phyloP scores from a whole-genome alignment of 2,113 vertebrate genomes.

The Saiga tatarica region DNA sequence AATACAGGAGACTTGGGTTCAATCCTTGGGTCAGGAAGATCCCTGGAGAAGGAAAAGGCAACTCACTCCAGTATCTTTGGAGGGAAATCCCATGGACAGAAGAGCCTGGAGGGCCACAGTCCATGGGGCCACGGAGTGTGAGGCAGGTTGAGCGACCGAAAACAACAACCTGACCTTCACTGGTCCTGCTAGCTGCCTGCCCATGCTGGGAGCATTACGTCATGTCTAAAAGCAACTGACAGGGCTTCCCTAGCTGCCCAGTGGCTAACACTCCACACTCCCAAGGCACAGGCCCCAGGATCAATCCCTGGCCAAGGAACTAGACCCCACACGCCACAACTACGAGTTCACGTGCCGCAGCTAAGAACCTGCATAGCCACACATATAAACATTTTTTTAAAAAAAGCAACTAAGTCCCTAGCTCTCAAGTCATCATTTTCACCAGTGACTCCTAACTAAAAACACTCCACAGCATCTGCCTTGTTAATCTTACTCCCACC shows the following conservation, averaged over 20 bases:
- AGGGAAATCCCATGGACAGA: not conserved
- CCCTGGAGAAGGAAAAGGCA: not conserved
- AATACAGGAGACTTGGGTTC: not conserved
- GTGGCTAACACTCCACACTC: not conserved
- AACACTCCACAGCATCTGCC: not conserved
- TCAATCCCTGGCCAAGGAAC: not conserved
- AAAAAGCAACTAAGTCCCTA: not conserved
- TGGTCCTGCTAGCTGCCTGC: not conserved
- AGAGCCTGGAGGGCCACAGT: not conserved
- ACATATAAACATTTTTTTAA: not conserved
- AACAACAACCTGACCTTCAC: not conserved
- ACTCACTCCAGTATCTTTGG: not conserved
- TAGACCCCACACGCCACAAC: not conserved
- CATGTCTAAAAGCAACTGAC: not conserved
- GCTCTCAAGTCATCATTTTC: not conserved
- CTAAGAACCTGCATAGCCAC: not conserved
- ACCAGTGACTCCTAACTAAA: not conserved
- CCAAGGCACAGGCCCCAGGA: not conserved
- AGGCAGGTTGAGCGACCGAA: not conserved
- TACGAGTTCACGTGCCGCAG: not conserved
- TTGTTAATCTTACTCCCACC: not conserved
- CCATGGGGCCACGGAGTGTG: no score
- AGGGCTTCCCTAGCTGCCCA: not conserved
- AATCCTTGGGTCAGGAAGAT: not conserved
- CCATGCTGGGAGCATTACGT: not conserved